These are phyloP conservation scores for Morone saxatilis DNA, from an alignment of 2,113 vertebrate genomes.

Conservation along the genomic window DNA sequence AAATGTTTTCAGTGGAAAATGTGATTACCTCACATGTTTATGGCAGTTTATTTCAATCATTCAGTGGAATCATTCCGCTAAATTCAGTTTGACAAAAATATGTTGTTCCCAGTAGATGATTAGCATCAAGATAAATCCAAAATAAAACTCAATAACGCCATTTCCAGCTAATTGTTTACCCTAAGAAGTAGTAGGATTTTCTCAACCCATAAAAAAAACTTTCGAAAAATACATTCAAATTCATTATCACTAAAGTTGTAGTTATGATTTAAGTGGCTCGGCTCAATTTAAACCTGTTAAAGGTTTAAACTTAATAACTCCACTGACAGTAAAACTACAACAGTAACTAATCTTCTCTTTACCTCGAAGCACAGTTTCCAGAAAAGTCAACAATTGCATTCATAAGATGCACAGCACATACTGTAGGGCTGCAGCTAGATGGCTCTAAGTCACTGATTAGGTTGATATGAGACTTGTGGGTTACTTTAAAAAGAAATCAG, in stretches of 20 bases:
- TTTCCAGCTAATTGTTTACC: no score
- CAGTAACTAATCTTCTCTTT: background rate
- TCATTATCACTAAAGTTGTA: no score
- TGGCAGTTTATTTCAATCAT: constrained; percentile 11
- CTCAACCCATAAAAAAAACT: no score
- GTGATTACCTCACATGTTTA: background rate
- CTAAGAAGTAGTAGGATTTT: no score
- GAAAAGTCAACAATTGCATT: background rate
- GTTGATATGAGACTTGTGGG: background rate
- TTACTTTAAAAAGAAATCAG: background rate
- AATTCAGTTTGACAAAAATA: constrained; percentile 14
- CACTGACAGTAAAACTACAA: background rate
- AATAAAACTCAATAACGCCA: background rate
- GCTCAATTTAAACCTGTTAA: background rate
- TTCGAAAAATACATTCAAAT: no score
- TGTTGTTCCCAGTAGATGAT: background rate
- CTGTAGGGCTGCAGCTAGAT: background rate
- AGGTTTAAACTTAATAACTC: background rate
- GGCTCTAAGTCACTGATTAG: background rate
- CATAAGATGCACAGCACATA: background rate
- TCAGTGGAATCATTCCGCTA: constrained; percentile 2
- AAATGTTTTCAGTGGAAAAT: constrained; percentile 30
- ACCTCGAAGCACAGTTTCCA: background rate
- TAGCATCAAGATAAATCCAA: background rate
- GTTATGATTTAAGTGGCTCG: background rate